Conservation (phyloP, 2,888 invertebrate species). For the Caenorhabditis wallacei region DNA sequence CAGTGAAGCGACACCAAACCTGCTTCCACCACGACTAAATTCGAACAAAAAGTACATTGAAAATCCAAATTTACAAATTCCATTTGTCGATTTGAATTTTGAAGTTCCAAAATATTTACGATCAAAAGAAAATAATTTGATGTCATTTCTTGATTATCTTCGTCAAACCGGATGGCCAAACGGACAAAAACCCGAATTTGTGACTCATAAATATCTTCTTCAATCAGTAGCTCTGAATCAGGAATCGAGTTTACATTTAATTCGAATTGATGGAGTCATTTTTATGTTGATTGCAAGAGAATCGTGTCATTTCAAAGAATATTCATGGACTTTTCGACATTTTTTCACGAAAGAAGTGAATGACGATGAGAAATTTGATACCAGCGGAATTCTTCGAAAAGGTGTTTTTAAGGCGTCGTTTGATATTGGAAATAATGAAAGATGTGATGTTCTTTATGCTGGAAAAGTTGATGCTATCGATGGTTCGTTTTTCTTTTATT, state of each 20-base stretch:
- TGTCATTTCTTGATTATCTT: not conserved
- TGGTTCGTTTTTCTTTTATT: not conserved
- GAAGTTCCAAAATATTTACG: not conserved
- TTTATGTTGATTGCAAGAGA: not conserved
- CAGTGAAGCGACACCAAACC: not conserved
- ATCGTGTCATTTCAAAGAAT: not conserved
- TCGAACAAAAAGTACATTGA: not conserved
- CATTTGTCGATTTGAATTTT: not conserved
- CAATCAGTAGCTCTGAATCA: not conserved
- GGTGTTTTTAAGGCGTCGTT: not conserved
- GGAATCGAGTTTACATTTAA: not conserved
- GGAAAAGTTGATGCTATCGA: not conserved
- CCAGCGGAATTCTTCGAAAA: not conserved
- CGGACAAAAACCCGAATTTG: not conserved
- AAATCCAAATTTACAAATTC: not conserved
- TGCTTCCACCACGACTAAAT: not conserved
- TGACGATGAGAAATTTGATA: not conserved
- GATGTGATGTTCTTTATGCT: not conserved
- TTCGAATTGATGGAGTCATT: not conserved
- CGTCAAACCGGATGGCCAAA: conserved; percentile 1
- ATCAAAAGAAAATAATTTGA: not conserved
- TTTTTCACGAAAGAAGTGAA: not conserved
- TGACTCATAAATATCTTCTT: not conserved
- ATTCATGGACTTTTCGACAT: not conserved
- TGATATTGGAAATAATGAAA: not conserved